phyloP scores from a whole-genome alignment of 2,113 vertebrate genomes.

The Nicator chloris region DNA sequence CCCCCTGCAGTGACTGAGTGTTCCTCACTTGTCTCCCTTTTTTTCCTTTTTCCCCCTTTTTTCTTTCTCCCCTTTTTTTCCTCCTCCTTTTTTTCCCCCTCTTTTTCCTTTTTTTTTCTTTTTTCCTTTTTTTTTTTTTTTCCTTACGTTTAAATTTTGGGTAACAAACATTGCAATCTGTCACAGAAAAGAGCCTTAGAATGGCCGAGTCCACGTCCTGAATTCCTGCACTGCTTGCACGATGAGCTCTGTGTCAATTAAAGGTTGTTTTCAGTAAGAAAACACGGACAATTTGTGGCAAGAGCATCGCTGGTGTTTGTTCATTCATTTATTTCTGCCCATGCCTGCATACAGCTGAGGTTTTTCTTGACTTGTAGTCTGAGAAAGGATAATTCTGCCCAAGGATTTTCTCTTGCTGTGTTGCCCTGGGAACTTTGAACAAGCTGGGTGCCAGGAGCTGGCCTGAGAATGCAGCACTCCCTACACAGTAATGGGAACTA shows the following conservation, averaged over 20 bases:
- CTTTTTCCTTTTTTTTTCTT: no score
- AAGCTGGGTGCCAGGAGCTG: conserved; percentile 43
- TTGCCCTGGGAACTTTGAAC: conserved; percentile 66
- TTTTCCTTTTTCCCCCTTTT: no score
- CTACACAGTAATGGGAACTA: conserved; percentile 67
- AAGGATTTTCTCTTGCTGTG: conserved; percentile 30
- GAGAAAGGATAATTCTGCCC: neutral
- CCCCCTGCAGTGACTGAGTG: no score
- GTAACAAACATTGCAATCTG: neutral
- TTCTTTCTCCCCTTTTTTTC: no score
- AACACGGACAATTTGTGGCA: neutral
- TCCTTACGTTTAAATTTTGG: no score
- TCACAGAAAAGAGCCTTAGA: neutral
- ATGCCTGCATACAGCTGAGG: neutral
- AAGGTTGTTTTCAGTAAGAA: neutral
- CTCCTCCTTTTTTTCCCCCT: no score
- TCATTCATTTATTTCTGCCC: neutral
- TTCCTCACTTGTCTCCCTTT: neutral
- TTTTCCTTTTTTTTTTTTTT: no score
- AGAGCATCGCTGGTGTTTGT: neutral
- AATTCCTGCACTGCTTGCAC: neutral
- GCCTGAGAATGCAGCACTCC: conserved; percentile 57
- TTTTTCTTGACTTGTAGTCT: neutral
- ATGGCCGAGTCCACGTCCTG: neutral
- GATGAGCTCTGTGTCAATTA: neutral